Conservation (phyloP, 2,888 invertebrate species). For the Melanargia galathea region DNA sequence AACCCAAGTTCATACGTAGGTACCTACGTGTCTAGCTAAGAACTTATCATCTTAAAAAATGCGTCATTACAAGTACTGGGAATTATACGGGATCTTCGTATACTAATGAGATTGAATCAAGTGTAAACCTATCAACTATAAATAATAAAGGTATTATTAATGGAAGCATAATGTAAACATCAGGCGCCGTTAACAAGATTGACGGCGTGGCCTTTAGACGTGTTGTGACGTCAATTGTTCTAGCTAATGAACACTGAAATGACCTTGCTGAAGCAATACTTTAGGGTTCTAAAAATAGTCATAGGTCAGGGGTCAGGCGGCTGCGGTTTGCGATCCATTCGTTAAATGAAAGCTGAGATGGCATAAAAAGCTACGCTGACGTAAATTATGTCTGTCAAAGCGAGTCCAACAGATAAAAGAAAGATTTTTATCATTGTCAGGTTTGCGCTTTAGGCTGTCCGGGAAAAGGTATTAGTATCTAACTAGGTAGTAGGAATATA, state of each 20-base stretch:
- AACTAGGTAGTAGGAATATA: too few species aligned
- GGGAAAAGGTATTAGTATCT: too few species aligned
- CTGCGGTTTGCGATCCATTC: constrained; percentile 35
- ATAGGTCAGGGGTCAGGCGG: constrained; percentile 69
- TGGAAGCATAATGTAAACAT: constrained; percentile 25
- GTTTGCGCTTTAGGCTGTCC: too few species aligned
- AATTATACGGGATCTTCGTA: background rate
- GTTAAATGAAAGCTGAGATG: constrained; percentile 33
- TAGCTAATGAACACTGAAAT: constrained; percentile 67
- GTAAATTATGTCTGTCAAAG: background rate
- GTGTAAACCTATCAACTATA: background rate
- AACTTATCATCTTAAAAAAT: background rate
- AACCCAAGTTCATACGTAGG: too few species aligned
- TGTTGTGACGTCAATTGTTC: constrained; percentile 77
- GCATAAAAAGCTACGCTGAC: constrained; percentile 8
- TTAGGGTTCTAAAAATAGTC: constrained; percentile 71
- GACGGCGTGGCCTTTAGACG: constrained; percentile 66
- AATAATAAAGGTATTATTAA: background rate
- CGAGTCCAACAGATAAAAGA: background rate
- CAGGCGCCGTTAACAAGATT: constrained; percentile 53
- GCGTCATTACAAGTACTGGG: background rate
- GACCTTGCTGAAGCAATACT: constrained; percentile 63
- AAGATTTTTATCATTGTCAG: background rate
- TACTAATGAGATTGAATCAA: background rate
- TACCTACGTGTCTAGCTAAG: background rate